phyloP scores from a whole-genome alignment of 2,113 vertebrate genomes.

The Myanophis thanlyinensis region DNA sequence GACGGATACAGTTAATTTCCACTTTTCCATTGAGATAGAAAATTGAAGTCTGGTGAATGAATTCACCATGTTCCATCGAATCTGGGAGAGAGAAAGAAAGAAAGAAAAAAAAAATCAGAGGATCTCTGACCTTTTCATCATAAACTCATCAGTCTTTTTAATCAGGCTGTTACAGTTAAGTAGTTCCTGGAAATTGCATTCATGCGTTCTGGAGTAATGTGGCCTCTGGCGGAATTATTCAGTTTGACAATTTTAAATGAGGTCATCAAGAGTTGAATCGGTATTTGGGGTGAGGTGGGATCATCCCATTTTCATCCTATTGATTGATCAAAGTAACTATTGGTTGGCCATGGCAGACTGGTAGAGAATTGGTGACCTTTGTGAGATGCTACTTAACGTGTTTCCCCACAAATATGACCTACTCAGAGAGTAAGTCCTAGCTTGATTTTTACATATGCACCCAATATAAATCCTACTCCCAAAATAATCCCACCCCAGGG shows the following conservation, averaged over 20 bases:
- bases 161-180: slow-evolving; percentile 2
- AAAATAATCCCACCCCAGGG: no score
- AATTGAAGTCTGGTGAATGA: slow-evolving; percentile 20
- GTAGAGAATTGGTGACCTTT: background rate
- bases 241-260: slow-evolving; percentile 26
- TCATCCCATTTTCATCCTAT: background rate
- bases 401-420: no score
- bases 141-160: background rate
- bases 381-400: background rate
- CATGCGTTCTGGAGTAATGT: background rate
- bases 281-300: background rate
- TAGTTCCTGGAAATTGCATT: background rate
- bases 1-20: slow-evolving; percentile 20
- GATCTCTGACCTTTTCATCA: background rate
- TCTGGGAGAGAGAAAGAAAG: background rate
- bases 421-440: no score
- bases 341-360: slow-evolving; percentile 13
- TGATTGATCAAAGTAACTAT: background rate
- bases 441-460: no score
- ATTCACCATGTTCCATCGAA: slow-evolving; percentile 12
- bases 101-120: background rate
- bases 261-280: slow-evolving; percentile 17
- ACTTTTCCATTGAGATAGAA: background rate
- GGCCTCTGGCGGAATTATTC: background rate
- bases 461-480: no score